Base-by-base conservation (phyloP, 2,888 invertebrate genomes). In the Drosophila neutralis region DNA sequence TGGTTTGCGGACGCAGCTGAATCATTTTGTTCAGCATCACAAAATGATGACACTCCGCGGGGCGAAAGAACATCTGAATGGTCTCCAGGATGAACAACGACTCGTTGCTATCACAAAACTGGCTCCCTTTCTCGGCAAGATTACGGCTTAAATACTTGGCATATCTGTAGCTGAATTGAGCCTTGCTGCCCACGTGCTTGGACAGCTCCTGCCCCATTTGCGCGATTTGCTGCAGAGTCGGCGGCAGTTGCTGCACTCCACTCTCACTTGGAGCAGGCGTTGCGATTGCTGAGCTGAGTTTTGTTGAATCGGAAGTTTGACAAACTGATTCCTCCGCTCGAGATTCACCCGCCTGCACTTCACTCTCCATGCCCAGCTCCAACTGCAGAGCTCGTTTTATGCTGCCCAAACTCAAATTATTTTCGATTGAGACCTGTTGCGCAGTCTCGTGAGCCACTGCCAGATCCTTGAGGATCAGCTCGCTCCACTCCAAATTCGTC, bases 1-100 rank as follows among this genome's bases (percentile, higher is more conserved):
- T 18, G 1, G 2, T 36, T 15, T 15, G 21, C 0, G 27, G 4
- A 0, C 70, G 72, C 24, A 80, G 4, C 8, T 66, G 27, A 1
- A 77, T 40, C 5, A 52, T 11, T 0, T 51, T 29, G 29, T 77
- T 49, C 27, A 29, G 7, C 3, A 75, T 0, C 27, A 42, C 8
- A 29, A 83, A 81, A 53, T 68, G 4, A 10, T 29, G 42, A 21
- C 36, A 51, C 3, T 76, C 36, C 1, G 18, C 5, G 1, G 78
- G 66, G 2, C 27, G 24, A 11, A 80, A 80, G 48, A 78, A 82
- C 33, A 72, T 68, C 8, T 52, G 8, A 8, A 80, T 8, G 3
- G 73, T 4, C 53, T 82, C 78, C 0, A 59, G 60, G 3, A 80
- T 11, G 5, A 80, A 29, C 1, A 54, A 59, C 0, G 21, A 27